phyloP scores from a whole-genome alignment of 2,888 invertebrate genomes.

The Steinernema scapterisci region DNA sequence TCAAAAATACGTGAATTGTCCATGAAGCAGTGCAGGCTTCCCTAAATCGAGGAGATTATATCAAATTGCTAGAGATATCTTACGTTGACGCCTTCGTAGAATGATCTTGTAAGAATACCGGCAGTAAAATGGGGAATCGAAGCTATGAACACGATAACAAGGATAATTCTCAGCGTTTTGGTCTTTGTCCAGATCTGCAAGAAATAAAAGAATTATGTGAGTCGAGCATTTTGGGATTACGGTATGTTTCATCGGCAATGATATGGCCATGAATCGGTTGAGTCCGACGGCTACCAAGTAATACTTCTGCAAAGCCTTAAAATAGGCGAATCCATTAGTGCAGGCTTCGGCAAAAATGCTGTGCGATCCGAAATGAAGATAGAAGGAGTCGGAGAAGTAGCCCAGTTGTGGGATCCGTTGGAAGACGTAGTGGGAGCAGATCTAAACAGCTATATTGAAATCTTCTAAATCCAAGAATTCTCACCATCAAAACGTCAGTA shows the following conservation, averaged over 20 bases:
- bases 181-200: not conserved
- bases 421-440: not conserved
- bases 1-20: not conserved
- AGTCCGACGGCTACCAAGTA: not conserved
- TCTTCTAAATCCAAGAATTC: not conserved
- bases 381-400: not conserved
- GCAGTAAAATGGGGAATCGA: not conserved
- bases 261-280: not conserved
- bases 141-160: not conserved
- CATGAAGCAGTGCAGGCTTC: not conserved
- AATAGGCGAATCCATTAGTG: slow-evolving; percentile 2
- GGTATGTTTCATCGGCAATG: no score
- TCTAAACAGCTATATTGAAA: not conserved
- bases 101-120: not conserved
- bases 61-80: not conserved
- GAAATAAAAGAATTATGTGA: no score
- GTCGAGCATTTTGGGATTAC: no score
- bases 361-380: not conserved
- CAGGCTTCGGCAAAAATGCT: not conserved
- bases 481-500: not conserved
- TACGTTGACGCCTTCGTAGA: not conserved
- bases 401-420: not conserved
- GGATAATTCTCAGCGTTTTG: not conserved
- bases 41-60: not conserved
- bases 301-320: not conserved